phyloP scores from a whole-genome alignment of 2,888 invertebrate genomes.

The Ethmia dodecea region DNA sequence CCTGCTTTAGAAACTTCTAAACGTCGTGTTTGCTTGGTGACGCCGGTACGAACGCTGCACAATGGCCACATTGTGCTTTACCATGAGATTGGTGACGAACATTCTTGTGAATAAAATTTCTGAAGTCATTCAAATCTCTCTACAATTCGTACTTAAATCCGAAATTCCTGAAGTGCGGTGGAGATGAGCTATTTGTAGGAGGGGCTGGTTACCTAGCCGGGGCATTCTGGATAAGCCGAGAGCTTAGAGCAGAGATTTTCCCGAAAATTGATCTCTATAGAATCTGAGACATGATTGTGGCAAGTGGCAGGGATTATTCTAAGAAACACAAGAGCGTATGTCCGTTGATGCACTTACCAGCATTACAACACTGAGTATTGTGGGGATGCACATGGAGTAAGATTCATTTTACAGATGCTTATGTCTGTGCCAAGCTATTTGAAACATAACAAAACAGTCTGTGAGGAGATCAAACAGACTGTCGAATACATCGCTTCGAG shows the following conservation, averaged over 20 bases:
- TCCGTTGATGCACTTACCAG: constrained; percentile 88
- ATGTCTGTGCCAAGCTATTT: constrained; percentile 72
- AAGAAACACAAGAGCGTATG: constrained; percentile 72
- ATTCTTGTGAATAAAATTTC: constrained; percentile 38
- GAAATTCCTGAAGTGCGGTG: constrained; percentile 80
- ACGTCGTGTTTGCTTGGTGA: constrained; percentile 88
- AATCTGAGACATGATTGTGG: constrained; percentile 82
- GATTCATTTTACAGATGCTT: constrained; percentile 78
- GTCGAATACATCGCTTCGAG: constrained; percentile 82
- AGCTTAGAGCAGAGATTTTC: constrained; percentile 63
- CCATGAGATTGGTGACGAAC: constrained; percentile 64
- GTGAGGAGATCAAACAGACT: constrained; percentile 78
- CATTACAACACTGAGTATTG: constrained; percentile 86
- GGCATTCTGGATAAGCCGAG: constrained; percentile 82
- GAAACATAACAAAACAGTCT: constrained; percentile 67
- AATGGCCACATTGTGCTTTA: constrained; percentile 82
- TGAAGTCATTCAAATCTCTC: constrained; percentile 57
- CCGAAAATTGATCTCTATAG: constrained; percentile 71
- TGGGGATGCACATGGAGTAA: constrained; percentile 80
- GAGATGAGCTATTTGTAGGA: constrained; percentile 92
- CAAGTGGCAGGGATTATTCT: constrained; percentile 85
- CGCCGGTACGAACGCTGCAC: constrained; percentile 86
- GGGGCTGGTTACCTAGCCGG: constrained; percentile 90
- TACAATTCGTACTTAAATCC: constrained; percentile 47
- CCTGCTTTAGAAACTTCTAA: constrained; percentile 78